Base-by-base conservation (phyloP, 1,140 invertebrate genomes). In the Anthonomus grandis region DNA sequence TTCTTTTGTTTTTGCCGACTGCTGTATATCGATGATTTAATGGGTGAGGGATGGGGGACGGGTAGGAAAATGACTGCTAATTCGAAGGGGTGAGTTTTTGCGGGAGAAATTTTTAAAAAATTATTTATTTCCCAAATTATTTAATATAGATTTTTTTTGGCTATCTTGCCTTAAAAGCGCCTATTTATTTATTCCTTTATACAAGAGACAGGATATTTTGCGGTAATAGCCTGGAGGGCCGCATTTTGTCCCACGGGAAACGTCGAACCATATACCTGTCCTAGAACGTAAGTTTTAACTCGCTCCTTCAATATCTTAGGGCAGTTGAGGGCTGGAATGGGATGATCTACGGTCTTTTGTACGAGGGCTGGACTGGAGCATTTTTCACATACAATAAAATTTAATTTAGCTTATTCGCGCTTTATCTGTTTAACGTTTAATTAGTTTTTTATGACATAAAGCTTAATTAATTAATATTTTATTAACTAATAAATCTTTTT, bases 1-100 rank as follows among this genome's bases (percentile, higher is more conserved):
- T 56, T 56, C 54, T 56, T 56, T 56, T 56, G 54, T 56, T 56
- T 56, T 56, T 56, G 54, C 54, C 54, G 54, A n/a, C n/a, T n/a
- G 54, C 42, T 48, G 54, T 27, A 27, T 56, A 56, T 56, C 54
- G 54, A 56, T 56, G 54, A 56, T 56, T 56, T 56, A 56, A 56
- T 56, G 45, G 54, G 45, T n/a, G n/a, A n/a, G n/a, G n/a, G n/a
- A n/a, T n/a, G n/a, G n/a, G 45, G 23, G 49, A 8, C 5, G 50
- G 10, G 21, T 36, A 44, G 50, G 21, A 27, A 42, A 44, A 53
- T 42, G 50, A 53, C 24, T 27, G 52, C 52, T 55, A 55, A 55
- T 55, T 55, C 52, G 27, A 22, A 46, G 31, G 52, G 52, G 52
- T 55, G 52, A 55, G 52, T 55, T 55, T 53, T 55, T 55, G n/a